Evolutionary conservation across 2,797 vertebrate genomes (phyloP).

Genomic region (Xyrichtys novacula): DNA sequence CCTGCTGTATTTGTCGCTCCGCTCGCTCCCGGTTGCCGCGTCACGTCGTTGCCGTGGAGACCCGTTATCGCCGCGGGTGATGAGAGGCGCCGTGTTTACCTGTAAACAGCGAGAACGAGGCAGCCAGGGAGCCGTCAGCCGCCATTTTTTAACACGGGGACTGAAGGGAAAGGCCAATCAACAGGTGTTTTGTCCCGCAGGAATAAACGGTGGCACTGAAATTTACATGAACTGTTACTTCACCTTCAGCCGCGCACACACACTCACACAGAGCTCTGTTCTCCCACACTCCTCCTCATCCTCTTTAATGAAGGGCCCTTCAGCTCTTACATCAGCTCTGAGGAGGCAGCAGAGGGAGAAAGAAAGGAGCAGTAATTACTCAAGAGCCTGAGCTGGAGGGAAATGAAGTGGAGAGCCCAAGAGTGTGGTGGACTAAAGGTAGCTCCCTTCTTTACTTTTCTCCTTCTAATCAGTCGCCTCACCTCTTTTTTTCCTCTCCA

Average conservation of each 20-base stretch:
- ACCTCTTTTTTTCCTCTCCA: neutral
- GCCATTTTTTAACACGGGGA: neutral
- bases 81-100: conserved; percentile 61
- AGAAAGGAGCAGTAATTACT: conserved; percentile 70
- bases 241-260: conserved; percentile 17
- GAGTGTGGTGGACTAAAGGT: conserved; percentile 29
- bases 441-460: conserved; percentile 1
- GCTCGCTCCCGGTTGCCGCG: conserved; percentile 64
- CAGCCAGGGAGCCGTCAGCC: conserved; percentile 51
- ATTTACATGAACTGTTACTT: conserved; percentile 26
- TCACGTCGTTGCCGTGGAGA: conserved; percentile 82
- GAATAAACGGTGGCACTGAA: neutral
- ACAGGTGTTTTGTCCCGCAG: conserved; percentile 48
- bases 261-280: conserved; percentile 4
- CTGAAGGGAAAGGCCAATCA: conserved; percentile 35
- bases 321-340: conserved; percentile 56
- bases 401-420: conserved; percentile 45
- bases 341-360: conserved; percentile 46
- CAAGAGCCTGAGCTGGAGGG: conserved; percentile 45
- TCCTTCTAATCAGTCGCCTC: conserved; percentile 31
- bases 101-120: conserved; percentile 45
- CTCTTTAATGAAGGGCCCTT: conserved; percentile 70
- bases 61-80: conserved; percentile 61
- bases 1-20: conserved; percentile 49
- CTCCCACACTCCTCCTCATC: conserved; percentile 44